Evolutionary conservation across 2,888 invertebrate species (phyloP), one percentile per base, ranked within the genome.

Genomic region (Drosophila limbata): DNA sequence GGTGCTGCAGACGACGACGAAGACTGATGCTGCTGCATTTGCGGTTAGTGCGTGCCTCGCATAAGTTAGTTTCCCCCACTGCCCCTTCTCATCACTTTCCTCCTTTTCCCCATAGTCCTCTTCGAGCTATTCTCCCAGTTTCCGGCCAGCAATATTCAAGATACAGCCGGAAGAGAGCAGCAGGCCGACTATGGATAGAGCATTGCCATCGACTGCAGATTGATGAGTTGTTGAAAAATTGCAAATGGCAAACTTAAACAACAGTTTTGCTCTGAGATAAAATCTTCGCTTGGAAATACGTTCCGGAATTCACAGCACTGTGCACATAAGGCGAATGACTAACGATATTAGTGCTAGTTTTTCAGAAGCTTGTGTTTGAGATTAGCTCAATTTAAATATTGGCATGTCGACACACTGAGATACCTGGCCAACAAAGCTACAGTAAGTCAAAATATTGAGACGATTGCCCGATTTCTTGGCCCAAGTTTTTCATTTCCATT

Each of bases 241-340:
- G 88, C 85, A 87, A 85, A 84, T 82, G 76, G 85, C 83, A 85
- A 85, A 89, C 85, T 89, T 87, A 87, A 85, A 89, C 88, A 88
- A 87, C 79, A 87, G 85, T 84, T 87, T 74, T 25, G 52, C 73
- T 53, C 61, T 45, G 40, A 72, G 71, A 73, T 68, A 72, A 64
- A 60, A 55, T 35, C 42, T 28, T 11, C 17, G n/a, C 19, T 35
- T 21, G 42, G 40, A 55, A 47, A 47, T 59, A 68, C 68, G 69
- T 42, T 50, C 59, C 61, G 57, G 63, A 71, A 75, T 75, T 28
- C 31, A 51, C 79, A 74, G 63, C 56, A 53, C 45, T 70, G 56
- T 53, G 75, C 76, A 66, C 70, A 79, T 62, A 77, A 39, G 48
- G 28, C 60, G 66, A 61, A 55, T 77, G 70, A 67, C 76, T 67